phyloP scores from a whole-genome alignment of 1,140 invertebrate genomes.

The Drepana arcuata region DNA sequence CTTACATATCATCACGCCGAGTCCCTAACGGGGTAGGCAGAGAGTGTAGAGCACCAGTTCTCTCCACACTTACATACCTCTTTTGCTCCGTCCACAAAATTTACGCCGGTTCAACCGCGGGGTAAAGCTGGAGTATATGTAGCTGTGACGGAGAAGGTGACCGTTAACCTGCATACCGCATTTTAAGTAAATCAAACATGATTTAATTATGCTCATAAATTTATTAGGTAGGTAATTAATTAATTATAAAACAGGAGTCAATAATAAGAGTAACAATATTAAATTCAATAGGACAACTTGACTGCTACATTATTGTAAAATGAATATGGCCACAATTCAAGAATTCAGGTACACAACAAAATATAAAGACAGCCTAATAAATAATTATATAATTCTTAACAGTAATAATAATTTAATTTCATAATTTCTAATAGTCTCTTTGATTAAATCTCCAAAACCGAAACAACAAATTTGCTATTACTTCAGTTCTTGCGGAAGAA shows the following conservation, averaged over 20 bases:
- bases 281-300: slow-evolving; percentile 36
- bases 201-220: slow-evolving; percentile 56
- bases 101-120: too few relatives aligned
- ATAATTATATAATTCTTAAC: slow-evolving; percentile 50
- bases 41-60: too few relatives aligned
- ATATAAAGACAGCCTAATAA: slow-evolving; percentile 48
- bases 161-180: too few relatives aligned
- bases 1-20: too few relatives aligned
- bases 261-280: slow-evolving; percentile 37
- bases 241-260: slow-evolving; percentile 57
- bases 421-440: slow-evolving; percentile 54
- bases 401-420: slow-evolving; percentile 61
- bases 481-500: slow-evolving; percentile 37
- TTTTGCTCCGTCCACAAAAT: too few relatives aligned
- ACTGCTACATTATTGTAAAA: slow-evolving; percentile 35
- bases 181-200: too few relatives aligned
- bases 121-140: too few relatives aligned
- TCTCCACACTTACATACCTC: too few relatives aligned
- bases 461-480: slow-evolving; percentile 22
- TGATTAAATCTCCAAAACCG: slow-evolving; percentile 34
- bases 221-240: slow-evolving; percentile 48
- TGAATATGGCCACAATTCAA: slow-evolving; percentile 65
- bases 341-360: slow-evolving; percentile 67
- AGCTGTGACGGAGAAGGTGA: too few relatives aligned
- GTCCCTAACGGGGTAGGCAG: too few relatives aligned